Evolutionary conservation across 2,888 invertebrate genomes (phyloP), one percentile per base, ranked within the genome.

Genomic region (Scaptomyza reducta): DNA sequence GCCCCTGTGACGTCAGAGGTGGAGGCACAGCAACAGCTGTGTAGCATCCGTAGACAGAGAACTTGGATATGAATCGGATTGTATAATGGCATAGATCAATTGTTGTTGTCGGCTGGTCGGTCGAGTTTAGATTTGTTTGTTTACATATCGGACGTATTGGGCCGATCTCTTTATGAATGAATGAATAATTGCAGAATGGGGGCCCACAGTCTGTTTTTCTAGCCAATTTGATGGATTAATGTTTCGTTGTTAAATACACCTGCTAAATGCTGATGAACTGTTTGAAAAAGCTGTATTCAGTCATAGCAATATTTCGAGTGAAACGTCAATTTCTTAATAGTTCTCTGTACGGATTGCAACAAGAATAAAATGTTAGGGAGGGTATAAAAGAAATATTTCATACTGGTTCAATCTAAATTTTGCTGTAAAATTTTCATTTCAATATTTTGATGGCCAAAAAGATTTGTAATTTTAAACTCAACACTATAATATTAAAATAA

Each of bases 151-250:
- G 44, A 56, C 59, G 59, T 66, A 57, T 76, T 60, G 40, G 40
- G 66, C 68, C 70, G 87, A 81, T 79, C 77, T 79, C 79, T 69
- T 87, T 85, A 87, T 85, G 86, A 85, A 86, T 85, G 85, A 85
- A 85, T 88, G 85, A 86, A 74, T 86, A 78, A 87, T 83, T 86
- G 76, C 73, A 68, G 73, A 73, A 38, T 38, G 74, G 72, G 64
- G 73, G 33, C 18, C 46, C 70, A 67, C 13, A 13, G 70, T 72
- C 65, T 66, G 70, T 69, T 55, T 60, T 22, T 22, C 60, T 50
- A 49, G 41, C 46, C 68, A 65, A 70, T 71, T 81, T 77, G 77
- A 84, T 85, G 69, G 71, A 84, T 87, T 82, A 82, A 68, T 79
- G 62, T 68, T 50, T 40, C 27, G 44, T 6, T 35, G 10, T 7